Conservation (phyloP, 2,113 vertebrate genomes). For the Eurypyga helias region DNA sequence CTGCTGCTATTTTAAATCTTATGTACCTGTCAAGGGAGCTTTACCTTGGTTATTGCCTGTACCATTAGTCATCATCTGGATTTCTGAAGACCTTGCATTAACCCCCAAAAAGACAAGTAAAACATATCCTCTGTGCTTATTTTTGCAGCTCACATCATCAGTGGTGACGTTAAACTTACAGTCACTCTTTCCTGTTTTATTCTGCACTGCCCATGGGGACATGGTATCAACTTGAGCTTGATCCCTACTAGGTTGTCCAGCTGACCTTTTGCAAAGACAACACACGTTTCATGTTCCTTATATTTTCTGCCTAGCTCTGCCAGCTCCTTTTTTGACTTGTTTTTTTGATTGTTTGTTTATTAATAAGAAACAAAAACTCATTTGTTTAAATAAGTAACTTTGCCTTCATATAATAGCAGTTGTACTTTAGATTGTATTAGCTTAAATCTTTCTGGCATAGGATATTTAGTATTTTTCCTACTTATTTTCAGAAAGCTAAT, state of each 20-base stretch:
- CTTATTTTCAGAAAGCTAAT: neutral
- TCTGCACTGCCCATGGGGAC: neutral
- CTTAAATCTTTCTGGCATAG: neutral
- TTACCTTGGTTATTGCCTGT: neutral
- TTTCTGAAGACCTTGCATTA: neutral
- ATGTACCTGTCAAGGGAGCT: neutral
- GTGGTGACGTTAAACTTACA: neutral
- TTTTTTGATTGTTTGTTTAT: neutral
- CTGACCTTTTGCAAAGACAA: neutral
- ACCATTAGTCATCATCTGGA: neutral
- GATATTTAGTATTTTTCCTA: neutral
- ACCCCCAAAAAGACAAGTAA: neutral
- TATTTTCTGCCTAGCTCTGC: neutral
- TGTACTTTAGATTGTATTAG: neutral
- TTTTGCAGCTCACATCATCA: neutral
- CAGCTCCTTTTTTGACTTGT: neutral
- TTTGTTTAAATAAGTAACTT: neutral
- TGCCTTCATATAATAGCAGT: neutral
- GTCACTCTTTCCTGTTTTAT: neutral
- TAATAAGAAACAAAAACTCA: neutral
- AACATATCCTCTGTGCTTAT: neutral
- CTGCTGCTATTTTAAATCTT: neutral
- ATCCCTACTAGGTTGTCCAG: neutral
- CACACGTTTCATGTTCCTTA: neutral
- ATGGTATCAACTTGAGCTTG: neutral